Base-by-base conservation (phyloP, 2,888 invertebrate species). In the Scotopteryx bipunctaria region DNA sequence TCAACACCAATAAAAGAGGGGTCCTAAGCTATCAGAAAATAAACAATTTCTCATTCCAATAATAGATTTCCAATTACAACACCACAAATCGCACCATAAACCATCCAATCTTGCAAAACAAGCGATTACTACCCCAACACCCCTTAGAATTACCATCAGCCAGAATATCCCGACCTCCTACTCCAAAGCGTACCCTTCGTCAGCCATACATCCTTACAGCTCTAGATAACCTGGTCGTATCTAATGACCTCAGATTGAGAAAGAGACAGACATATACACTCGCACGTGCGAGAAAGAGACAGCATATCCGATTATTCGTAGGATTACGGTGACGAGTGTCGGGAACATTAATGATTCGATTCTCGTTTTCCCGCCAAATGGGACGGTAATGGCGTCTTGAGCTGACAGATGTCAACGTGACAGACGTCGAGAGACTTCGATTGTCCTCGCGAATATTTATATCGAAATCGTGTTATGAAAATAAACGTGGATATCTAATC, bases 361-460 rank as follows among this genome's bases (percentile, higher is more conserved):
- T 66, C 67, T 70, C 65, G 70, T 70, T 67, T 62, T 71, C 71
- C 66, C 68, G 66, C 55, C 62, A 67, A 75, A 73, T 71, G 58
- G 70, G 71, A 60, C 69, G 61, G 68, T 81, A 80, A 81, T 81
- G 80, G 69, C 69, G 78, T 81, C 81, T 85, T 85, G 83, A 76
- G 66, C 64, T 83, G 84, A 83, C 84, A 84, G 83, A 78, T 84
- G 84, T 78, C 79, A 73, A 29, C 48, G 53, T 25, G 54, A 47
- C 45, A 48, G 49, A 45, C 52, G 54, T 49, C 46, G 54, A 66
- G 64, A 70, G 69, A 67, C 65, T 62, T 44, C 41, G 53, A 67
- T 66, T 55, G 55, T 52, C 55, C 54, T 31, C 46, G 47, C 56
- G 60, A 60, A 57, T 58, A 53, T 59, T 50, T 38, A 57, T 56